Evolutionary conservation across 2,113 vertebrate genomes (phyloP), one percentile per base, ranked within the genome.

Genomic region (Sinocyclocheilus anshuiensis): DNA sequence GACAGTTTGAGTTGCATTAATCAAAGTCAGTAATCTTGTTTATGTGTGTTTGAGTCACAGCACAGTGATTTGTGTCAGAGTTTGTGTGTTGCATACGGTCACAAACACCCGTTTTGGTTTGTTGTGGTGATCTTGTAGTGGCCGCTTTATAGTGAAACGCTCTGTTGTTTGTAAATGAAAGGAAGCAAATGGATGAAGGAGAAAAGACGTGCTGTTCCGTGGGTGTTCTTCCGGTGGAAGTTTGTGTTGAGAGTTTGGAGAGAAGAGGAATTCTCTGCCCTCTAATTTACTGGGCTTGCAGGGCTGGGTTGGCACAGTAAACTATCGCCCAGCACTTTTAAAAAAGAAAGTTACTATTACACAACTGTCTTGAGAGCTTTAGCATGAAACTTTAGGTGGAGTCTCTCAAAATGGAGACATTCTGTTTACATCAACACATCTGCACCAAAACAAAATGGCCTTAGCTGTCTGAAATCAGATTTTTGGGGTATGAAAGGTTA

Each of bases 271-370:
- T 71, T 85, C 80, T 80, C 45, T 90, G 86, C 88, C 90, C 89
- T 93, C 86, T 92, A 90, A 93, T 93, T 92, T 90, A 77, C 89
- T 74, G 63, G 67, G 83, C 83, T 89, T 79, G 33, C 65, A 83
- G 81, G 80, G 87, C 86, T 88, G 82, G 42, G 29, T 6, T 87
- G 87, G 67, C 84, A 81, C 22, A 72, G 85, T 77, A 72, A 85
- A 76, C 74, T 61, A 86, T 72, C 33, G 33, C 77, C 45, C 84
- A 48, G 29, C 26, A 36, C 67, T 61, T 83, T 81, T 42, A 67
- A 80, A 88, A 33, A 77, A 63, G 84, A 86, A 79, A 86, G 84
- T 88, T 80, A 59, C 87, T 83, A 80, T 71, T 72, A 76, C 69
- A 59, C 33, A 72, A 57, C 33, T 50, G 53, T 84, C 61, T 36